Percentiles rank a stretch among this genome's conserved stretches.
These are phyloP conservation scores for Ailuropoda melanoleuca DNA, from an alignment of 2,113 vertebrate genomes.

Conservation along the genomic window DNA sequence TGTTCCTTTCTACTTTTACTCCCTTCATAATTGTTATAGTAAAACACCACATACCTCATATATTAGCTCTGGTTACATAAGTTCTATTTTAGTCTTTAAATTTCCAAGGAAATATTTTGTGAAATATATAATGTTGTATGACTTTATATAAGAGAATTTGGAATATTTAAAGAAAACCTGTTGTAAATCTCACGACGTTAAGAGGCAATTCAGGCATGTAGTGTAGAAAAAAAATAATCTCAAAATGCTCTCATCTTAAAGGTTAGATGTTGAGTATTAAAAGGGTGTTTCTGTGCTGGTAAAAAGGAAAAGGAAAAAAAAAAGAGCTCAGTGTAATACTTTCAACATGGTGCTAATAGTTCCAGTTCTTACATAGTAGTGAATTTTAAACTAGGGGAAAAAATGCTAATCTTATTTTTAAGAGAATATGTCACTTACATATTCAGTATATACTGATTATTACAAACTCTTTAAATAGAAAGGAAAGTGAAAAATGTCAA, in stretches of 20 bases:
- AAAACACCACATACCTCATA: background rate
- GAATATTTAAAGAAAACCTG: constrained; percentile 60
- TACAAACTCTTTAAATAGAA: background rate
- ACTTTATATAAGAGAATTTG: constrained; percentile 30
- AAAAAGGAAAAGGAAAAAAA: background rate
- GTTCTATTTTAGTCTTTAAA: constrained; percentile 43
- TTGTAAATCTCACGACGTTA: constrained; percentile 47
- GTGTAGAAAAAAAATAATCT: background rate
- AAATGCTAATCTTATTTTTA: constrained; percentile 10
- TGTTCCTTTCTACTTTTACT: background rate
- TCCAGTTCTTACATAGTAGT: background rate
- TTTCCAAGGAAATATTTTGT: constrained; percentile 37
- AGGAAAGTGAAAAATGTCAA: background rate
- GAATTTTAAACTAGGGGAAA: background rate
- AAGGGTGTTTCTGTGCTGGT: constrained; percentile 18
- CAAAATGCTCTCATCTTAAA: constrained; percentile 55
- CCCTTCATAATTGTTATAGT: background rate
- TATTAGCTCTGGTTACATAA: background rate
- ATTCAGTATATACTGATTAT: background rate
- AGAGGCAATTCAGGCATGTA: constrained; percentile 34
- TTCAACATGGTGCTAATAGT: constrained; percentile 31
- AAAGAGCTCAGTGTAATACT: background rate
- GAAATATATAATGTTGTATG: background rate
- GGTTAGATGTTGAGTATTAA: constrained; percentile 39
- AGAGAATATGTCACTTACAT: background rate